Conservation (phyloP, 2,113 vertebrate genomes). For the Grammomys dolichurus region DNA sequence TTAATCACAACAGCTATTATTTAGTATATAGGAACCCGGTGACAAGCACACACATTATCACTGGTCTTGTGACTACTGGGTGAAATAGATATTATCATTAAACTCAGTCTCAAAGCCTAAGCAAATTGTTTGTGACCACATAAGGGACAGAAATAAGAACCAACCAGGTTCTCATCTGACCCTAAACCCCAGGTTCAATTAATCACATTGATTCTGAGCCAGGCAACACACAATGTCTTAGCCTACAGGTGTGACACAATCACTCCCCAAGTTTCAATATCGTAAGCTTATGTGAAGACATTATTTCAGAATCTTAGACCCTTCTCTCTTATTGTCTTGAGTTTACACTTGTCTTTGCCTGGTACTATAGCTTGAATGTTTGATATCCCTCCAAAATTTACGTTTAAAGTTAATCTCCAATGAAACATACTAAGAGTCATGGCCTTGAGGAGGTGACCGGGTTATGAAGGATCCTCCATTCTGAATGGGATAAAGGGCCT, state of each 20-base stretch:
- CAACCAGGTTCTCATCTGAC: background rate
- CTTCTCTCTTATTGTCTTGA: conserved; percentile 35
- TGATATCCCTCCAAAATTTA: background rate
- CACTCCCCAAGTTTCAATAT: background rate
- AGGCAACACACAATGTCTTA: background rate
- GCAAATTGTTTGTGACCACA: conserved; percentile 15
- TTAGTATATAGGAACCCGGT: background rate
- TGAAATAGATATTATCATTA: conserved; percentile 33
- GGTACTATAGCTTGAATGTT: background rate
- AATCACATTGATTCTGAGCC: conserved; percentile 12
- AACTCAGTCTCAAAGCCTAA: conserved; percentile 50
- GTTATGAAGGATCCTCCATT: background rate
- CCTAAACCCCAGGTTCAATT: background rate
- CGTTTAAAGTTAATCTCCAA: background rate
- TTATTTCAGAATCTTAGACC: background rate
- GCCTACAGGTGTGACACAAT: background rate
- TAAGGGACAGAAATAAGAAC: conserved; percentile 38
- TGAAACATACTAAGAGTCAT: background rate
- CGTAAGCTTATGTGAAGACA: conserved; percentile 20
- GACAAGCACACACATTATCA: background rate
- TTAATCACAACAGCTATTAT: conserved; percentile 45
- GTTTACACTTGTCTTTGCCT: background rate
- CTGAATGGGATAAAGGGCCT: background rate
- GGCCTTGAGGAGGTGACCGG: background rate
- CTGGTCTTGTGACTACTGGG: conserved; percentile 11